Base-by-base conservation (phyloP, 2,888 invertebrate species). In the Cantharis lateralis region DNA sequence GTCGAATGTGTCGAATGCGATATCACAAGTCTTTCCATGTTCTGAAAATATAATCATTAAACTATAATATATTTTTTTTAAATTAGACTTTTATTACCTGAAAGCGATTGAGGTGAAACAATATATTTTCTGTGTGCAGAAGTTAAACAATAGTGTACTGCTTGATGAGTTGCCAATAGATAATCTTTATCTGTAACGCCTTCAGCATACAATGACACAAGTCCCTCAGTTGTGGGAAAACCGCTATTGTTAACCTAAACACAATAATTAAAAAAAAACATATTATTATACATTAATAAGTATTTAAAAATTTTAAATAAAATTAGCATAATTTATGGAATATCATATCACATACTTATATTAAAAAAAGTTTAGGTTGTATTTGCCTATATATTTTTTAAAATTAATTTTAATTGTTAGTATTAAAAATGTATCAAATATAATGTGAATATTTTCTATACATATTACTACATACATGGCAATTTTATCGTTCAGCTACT, bases 151-250 rank as follows among this genome's bases (percentile, higher is more conserved):
- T 91, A 90, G 77, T 93, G 90, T 1, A 93, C 93, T 0, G 94
- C 92, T 80, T 93, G 92, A 4, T 93, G 88, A 3, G 94, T 94
- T 0, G 94, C 94, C 90, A 93, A 91, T 89, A 94, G 93, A 88
- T 94, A 94, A 11, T 93, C 93, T 78, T 93, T 91, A 84, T 95
- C 94, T 83, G 92, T 91, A n/a, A 94, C 93, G n/a, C 94, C 94
- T 84, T 93, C 94, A 3, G 94, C 93, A 88, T 94, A 95, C 80
- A 95, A 89, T 15, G 91, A 90, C 70, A 94, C 93, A 78, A 95
- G 87, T 0, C 94, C 95, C 82, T 94, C 93, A 10, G 93, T 89
- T 0, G 93, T 94, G 7, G 94, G 95, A 89, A 94, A 94, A 2
- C 94, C 94, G 83, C 90, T 90, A 78, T 91, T 91, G 86, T 94